Conservation (phyloP, 2,888 invertebrate genomes). For the Drosophila testacea region DNA sequence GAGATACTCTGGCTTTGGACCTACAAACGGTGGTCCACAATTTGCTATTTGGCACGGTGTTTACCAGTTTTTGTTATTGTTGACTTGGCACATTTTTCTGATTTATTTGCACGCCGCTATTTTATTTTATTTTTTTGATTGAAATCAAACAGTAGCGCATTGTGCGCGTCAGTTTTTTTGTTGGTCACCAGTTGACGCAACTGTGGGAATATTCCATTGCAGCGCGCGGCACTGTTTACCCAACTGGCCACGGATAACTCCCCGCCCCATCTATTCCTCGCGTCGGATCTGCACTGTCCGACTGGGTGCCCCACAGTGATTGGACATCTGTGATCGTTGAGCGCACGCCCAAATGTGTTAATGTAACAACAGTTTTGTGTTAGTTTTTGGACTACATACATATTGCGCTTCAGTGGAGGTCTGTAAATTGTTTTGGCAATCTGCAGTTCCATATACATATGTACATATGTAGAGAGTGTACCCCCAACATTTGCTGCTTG, state of each 20-base stretch:
- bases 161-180: conserved; percentile 43
- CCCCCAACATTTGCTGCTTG: conserved; percentile 6
- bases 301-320: background rate
- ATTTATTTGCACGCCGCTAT: conserved; percentile 61
- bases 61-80: conserved; percentile 57
- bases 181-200: conserved; percentile 49
- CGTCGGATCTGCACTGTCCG: background rate
- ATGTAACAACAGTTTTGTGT: conserved; percentile 69
- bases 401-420: conserved; percentile 28
- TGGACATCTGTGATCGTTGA: background rate
- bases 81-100: conserved; percentile 73
- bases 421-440: conserved; percentile 59
- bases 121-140: conserved; percentile 42
- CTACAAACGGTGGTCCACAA: conserved; percentile 13
- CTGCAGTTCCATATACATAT: background rate
- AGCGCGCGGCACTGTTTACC: conserved; percentile 59
- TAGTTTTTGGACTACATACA: conserved; percentile 26
- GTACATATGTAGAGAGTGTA: background rate
- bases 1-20: background rate
- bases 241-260: conserved; percentile 23
- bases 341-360: conserved; percentile 72
- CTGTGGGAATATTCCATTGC: conserved; percentile 78
- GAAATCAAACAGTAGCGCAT: conserved; percentile 56
- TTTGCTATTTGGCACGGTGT: conserved; percentile 50
- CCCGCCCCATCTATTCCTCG: background rate